Evolutionary conservation across 2,113 vertebrate genomes (phyloP).

Genomic region (Octodon degus): DNA sequence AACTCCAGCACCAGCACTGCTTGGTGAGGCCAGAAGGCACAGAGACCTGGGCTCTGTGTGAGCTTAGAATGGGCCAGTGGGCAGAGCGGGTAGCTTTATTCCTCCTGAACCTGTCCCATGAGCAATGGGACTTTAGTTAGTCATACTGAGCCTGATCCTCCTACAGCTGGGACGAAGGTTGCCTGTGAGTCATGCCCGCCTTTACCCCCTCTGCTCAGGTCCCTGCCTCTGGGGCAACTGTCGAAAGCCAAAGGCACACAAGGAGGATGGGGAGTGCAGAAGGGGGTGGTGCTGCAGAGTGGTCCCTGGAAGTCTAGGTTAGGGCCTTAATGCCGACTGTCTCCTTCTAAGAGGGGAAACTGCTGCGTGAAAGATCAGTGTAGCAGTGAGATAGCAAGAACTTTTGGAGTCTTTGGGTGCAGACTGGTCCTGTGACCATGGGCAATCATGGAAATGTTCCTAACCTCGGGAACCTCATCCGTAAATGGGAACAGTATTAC

Average conservation of each 20-base stretch:
- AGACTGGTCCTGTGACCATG: neutral
- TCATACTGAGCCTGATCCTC: constrained; percentile 9
- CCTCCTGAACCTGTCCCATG: neutral
- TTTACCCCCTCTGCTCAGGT: neutral
- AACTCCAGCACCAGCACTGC: neutral
- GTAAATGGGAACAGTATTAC: neutral
- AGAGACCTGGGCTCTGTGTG: rapidly evolving
- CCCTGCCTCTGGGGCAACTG: neutral
- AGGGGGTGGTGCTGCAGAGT: neutral
- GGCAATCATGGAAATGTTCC: neutral
- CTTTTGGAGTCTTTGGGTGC: neutral
- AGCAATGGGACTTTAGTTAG: neutral
- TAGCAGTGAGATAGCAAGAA: neutral
- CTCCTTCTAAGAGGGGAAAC: neutral
- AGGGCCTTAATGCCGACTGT: neutral
- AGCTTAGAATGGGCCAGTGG: neutral
- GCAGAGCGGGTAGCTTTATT: neutral
- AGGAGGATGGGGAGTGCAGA: neutral
- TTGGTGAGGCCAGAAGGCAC: rapidly evolving
- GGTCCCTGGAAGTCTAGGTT: neutral
- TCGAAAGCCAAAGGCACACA: neutral
- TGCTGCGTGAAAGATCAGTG: neutral
- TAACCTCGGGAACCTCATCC: neutral
- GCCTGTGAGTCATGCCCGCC: neutral
- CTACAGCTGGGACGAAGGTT: neutral